Percentiles rank a stretch among this genome's conserved stretches.
phyloP scores from a whole-genome alignment of 2,113 vertebrate species.

The human region GRCh38 chr15:22204501-22205000 shows the following conservation, averaged over 20 bases:
- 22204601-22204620: background rate
- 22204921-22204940: background rate
- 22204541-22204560: background rate
- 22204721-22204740: slow-evolving; percentile 26
- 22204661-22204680: background rate
- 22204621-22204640: background rate
- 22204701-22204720: slow-evolving; percentile 2
- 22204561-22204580: background rate
- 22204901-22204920: background rate
- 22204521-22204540: background rate
- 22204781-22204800: slow-evolving; percentile 27
- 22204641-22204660: background rate
- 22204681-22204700: background rate
- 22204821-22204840: background rate
- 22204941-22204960: background rate
- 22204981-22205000: background rate
- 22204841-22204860: background rate
- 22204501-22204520: background rate
- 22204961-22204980: background rate
- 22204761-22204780: background rate
- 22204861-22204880: background rate
- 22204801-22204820: background rate
- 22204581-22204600: background rate
- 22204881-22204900: background rate
- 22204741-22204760: background rate